Base-by-base conservation (phyloP, 2,888 invertebrate genomes). In the Amiota mariae region DNA sequence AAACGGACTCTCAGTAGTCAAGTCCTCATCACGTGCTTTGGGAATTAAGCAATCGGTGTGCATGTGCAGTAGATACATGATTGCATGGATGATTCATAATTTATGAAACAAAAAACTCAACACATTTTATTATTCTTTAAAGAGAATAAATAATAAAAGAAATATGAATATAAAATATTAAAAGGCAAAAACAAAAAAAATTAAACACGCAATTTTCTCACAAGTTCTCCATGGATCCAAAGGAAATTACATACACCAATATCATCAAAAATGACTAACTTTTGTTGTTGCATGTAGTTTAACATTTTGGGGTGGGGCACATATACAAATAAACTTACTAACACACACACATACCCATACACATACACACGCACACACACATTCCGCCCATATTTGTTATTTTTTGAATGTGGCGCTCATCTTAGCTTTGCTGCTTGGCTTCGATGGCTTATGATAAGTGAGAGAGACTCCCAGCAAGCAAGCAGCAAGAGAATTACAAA, bases 241-340 rank as follows among this genome's bases (percentile, higher is more conserved):
- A 36, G 36, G 36, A 36, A n/a, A n/a, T n/a, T n/a, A 36, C 3
- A 6, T 36, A 36, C 36, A 36, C 8, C 6, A 36, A 36, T 6
- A 36, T 2, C 36, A 24, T 6, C 2, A 36, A 36, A 36, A 6
- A 36, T 36, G n/a, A 6, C 36, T 6, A 6, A 36, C 36, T 24
- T 24, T 24, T 24, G 24, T 24, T 24, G 1, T 1, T 36, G 0
- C 4, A 36, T 24, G 8, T 6, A 61, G 12, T 1, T n/a, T 11
- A 59, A 1, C 20, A 12, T 24, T 24, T 63, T 63, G 63, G 63
- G 63, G 63, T 63, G 63, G 63, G 63, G 63, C 63, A 36, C 15
- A 59, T 20, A 59, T 11, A 18, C 18, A 59, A 36, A 36, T 36
- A 36, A 36, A 36, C 36, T 6, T 36, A 36, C 36, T 36, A 2